Percentiles rank a stretch among this genome's conserved stretches.
Evolutionary conservation across 1,140 invertebrate genomes (phyloP).

Genomic region (Semibalanus balanoides): DNA sequence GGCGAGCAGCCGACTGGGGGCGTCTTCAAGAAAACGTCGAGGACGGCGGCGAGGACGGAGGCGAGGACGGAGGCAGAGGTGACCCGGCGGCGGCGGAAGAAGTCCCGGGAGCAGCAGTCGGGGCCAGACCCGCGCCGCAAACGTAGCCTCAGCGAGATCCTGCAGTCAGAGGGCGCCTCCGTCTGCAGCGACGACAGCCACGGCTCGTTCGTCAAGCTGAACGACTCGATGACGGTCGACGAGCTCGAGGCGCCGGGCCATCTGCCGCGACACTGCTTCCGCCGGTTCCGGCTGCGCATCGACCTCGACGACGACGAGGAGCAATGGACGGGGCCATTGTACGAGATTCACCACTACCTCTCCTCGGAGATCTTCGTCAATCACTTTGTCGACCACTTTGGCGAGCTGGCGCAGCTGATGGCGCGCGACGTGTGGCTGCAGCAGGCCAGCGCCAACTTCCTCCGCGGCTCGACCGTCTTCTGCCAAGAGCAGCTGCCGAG

Average conservation of each 20-base stretch:
- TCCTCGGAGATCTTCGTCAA: not conserved
- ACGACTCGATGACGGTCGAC: not conserved
- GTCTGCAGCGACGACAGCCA: not conserved
- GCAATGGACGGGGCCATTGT: conserved; percentile 32
- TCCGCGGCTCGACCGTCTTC: conserved; percentile 45
- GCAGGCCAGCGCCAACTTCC: conserved; percentile 41
- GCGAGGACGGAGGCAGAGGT: no score
- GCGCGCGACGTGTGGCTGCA: conserved; percentile 30
- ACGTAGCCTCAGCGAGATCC: not conserved
- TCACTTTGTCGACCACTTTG: not conserved
- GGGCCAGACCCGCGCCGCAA: not conserved
- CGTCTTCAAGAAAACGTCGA: not conserved
- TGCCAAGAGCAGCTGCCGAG: conserved; percentile 46
- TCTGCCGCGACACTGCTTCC: not conserved
- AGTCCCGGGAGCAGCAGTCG: no score
- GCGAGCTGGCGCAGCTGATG: not conserved
- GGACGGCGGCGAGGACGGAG: no score
- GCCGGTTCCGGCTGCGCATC: conserved; percentile 36
- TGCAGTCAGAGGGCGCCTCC: not conserved
- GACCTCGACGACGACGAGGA: conserved; percentile 58
- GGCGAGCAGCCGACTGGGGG: not conserved
- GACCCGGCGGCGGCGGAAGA: no score
- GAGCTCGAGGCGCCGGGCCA: not conserved
- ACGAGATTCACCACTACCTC: conserved; percentile 27
- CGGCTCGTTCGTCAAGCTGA: not conserved